Evolutionary conservation across 1,140 invertebrate species (phyloP).

Genomic region (Rhagoletis zephyria): DNA sequence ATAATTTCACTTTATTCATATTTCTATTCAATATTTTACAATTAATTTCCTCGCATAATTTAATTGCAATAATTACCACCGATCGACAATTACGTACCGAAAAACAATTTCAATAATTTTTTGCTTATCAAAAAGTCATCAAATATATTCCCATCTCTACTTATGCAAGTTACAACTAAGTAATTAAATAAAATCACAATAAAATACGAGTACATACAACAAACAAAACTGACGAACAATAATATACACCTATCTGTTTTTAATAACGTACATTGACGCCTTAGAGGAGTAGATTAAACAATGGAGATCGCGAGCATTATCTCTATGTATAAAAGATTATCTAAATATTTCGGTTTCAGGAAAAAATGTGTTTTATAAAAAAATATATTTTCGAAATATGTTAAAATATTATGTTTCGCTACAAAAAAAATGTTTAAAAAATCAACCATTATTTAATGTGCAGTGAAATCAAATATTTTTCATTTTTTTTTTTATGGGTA

Average conservation of each 20-base stretch:
- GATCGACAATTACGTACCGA: neutral
- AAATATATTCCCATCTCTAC: neutral
- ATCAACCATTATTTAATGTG: too few species aligned
- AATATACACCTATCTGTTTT: neutral
- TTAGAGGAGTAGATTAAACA: neutral
- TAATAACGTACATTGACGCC: neutral
- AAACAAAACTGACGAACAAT: conserved; percentile 24
- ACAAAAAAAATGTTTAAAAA: too few species aligned
- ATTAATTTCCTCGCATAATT: neutral
- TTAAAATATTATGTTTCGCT: too few species aligned
- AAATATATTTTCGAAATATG: too few species aligned
- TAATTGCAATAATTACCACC: neutral
- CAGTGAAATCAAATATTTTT: too few species aligned
- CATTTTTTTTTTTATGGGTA: too few species aligned
- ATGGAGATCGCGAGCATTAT: neutral
- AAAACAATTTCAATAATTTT: neutral
- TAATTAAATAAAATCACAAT: conserved; percentile 26
- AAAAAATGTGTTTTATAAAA: too few species aligned
- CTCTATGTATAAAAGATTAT: too few species aligned
- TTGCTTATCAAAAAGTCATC: conserved; percentile 9
- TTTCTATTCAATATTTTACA: conserved; percentile 13
- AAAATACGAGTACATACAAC: conserved; percentile 34
- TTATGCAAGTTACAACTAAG: neutral
- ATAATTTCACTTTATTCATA: conserved; percentile 37
- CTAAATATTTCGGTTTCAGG: too few species aligned